Evolutionary conservation across 2,797 vertebrate genomes (phyloP).

Genomic region (Parauchenoglanis ngamensis): DNA sequence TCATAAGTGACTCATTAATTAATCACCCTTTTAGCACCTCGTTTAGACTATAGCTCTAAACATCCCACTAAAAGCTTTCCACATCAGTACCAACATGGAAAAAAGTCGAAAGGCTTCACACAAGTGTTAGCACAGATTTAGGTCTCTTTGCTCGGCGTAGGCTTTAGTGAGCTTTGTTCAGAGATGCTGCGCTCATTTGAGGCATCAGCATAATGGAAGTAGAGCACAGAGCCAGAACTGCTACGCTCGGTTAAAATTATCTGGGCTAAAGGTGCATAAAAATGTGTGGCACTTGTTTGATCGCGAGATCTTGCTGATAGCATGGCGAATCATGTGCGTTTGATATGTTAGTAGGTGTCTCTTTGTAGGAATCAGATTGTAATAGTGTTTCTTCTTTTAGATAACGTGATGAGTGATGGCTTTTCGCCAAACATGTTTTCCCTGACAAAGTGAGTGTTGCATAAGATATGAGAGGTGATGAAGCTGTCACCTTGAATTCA

Average conservation of each 20-base stretch:
- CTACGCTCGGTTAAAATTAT: constrained; percentile 51
- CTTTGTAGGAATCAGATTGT: background rate
- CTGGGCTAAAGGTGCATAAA: constrained; percentile 52
- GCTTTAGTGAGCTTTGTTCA: constrained; percentile 41
- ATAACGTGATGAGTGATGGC: constrained; percentile 28
- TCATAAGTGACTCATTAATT: constrained; percentile 25
- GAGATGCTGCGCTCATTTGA: constrained; percentile 47
- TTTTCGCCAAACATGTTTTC: constrained; percentile 42
- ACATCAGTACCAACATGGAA: background rate
- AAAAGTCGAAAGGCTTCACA: constrained; percentile 17
- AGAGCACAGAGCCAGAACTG: constrained; percentile 56
- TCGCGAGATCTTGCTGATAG: constrained; percentile 42
- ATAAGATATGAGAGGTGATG: constrained; percentile 47
- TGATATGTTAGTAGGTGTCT: constrained; percentile 30
- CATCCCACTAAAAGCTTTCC: background rate
- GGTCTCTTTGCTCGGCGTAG: constrained; percentile 19
- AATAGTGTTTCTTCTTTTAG: background rate
- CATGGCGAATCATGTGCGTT: constrained; percentile 31
- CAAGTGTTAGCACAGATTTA: constrained; percentile 29
- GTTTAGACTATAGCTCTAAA: background rate
- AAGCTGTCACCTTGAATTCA: constrained; percentile 46
- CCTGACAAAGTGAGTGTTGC: constrained; percentile 43
- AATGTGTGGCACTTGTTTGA: constrained; percentile 44
- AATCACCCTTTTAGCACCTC: constrained; percentile 4
- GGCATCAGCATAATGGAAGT: constrained; percentile 58